Conservation (phyloP, 2,888 invertebrate genomes). For the Notodonta ziczac region DNA sequence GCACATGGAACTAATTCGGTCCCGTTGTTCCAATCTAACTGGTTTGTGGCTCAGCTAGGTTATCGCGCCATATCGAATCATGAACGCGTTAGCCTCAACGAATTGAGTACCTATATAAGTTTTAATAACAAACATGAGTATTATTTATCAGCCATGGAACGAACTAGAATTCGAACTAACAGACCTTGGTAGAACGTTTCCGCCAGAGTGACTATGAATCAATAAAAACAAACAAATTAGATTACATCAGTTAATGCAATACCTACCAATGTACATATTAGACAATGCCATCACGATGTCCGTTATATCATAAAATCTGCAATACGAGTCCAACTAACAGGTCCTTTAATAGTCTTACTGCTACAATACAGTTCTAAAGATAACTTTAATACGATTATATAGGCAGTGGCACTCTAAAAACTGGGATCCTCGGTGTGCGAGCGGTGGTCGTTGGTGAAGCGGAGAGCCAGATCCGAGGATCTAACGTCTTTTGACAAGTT, state of each 20-base stretch:
- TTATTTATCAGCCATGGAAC: constrained; percentile 28
- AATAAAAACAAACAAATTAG: constrained; percentile 53
- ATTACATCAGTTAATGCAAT: constrained; percentile 37
- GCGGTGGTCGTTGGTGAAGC: constrained; percentile 74
- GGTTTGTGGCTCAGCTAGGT: constrained; percentile 64
- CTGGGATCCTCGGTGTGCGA: constrained; percentile 68
- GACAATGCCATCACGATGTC: constrained; percentile 75
- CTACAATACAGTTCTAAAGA: constrained; percentile 67
- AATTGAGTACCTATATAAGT: constrained; percentile 25
- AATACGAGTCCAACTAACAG: constrained; percentile 50
- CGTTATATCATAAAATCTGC: constrained; percentile 49
- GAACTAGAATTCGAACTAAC: constrained; percentile 58
- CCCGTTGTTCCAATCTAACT: constrained; percentile 50
- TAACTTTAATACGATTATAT: constrained; percentile 69
- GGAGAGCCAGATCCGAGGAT: constrained; percentile 52
- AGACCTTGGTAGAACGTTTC: constrained; percentile 65
- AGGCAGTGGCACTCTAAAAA: constrained; percentile 73
- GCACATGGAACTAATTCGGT: constrained; percentile 37
- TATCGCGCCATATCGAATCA: constrained; percentile 50
- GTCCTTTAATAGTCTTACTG: constrained; percentile 66
- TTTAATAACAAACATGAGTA: neutral
- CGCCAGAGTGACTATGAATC: constrained; percentile 50
- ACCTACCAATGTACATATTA: constrained; percentile 79
- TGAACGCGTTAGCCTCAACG: constrained; percentile 34
- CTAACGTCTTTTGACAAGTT: constrained; percentile 97